Base-by-base conservation (phyloP, 2,888 invertebrate species). In the Rhaphigaster nebulosa region DNA sequence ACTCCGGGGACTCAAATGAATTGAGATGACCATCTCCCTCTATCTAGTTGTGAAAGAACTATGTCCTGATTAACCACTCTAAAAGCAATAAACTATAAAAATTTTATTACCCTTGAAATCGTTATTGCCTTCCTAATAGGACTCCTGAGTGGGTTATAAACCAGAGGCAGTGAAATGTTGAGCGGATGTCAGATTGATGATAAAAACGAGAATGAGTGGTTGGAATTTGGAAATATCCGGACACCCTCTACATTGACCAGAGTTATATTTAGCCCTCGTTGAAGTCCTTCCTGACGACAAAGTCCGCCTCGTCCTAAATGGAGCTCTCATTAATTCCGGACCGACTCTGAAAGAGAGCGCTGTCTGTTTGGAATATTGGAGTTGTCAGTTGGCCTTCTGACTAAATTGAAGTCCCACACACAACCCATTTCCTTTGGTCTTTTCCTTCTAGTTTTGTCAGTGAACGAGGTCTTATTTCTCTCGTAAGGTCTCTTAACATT, bases 281-380 rank as follows among this genome's bases (percentile, higher is more conserved):
- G 45, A 41, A 84, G 45, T 84, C 84, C n/a, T 15, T 8, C 5
- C 41, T 4, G 45, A 13, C 84, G 41, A 50, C 84, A 84, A 84
- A 84, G 84, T 84, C 84, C n/a, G 45, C n/a, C 38, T 26, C 15
- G 45, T 45, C n/a, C 84, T n/a, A 84, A 45, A 84, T 84, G n/a
- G 45, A 84, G 45, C 45, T 45, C 84, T 84, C 84, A 84, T 84
- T 84, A 84, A 84, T 41, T 84, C 84, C 84, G 23, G 45, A n/a
- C 45, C 34, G 15, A n/a, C 45, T 50, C 84, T 84, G 84, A 84
- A 84, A 84, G 84, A 84, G 84, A 26, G 45, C 45, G 26, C 84
- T 84, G 84, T n/a, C 84, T 84, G 84, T 84, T 84, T 41, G 84
- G 45, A 84, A 84, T 84, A 84, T 84, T 84, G 84, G 84, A 84